phyloP scores from a whole-genome alignment of 1,140 invertebrate genomes.

The Heliconius melpomene region DNA sequence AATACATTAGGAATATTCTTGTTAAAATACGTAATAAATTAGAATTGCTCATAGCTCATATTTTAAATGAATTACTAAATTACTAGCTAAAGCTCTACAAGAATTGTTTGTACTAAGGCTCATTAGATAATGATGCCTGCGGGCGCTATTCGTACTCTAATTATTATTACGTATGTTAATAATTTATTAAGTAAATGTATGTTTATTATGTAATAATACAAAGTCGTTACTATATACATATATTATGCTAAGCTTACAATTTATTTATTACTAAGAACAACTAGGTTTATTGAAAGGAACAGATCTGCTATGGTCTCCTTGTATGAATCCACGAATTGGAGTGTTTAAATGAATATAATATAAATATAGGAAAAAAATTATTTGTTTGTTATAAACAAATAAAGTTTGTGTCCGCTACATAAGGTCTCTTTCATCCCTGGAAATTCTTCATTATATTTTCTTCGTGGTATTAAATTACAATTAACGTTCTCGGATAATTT shows the following conservation, averaged over 20 bases:
- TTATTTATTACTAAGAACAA: background rate
- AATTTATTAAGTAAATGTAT: background rate
- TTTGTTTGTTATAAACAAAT: too few relatives aligned
- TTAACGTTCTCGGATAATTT: background rate
- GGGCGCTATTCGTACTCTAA: background rate
- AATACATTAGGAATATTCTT: background rate
- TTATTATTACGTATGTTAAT: background rate
- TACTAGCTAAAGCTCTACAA: background rate
- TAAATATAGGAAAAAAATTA: too few relatives aligned
- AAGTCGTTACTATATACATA: background rate
- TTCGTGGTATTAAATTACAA: background rate
- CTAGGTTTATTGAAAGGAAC: too few relatives aligned
- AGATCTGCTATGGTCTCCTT: too few relatives aligned
- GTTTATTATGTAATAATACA: background rate
- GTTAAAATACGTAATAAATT: background rate
- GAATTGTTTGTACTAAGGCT: background rate
- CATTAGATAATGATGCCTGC: background rate
- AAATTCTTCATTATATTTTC: constrained; percentile 5
- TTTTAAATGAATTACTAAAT: background rate
- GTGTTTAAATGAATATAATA: too few relatives aligned
- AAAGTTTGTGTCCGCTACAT: too few relatives aligned
- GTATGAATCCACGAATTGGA: too few relatives aligned
- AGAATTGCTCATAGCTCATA: background rate
- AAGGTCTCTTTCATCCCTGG: background rate
- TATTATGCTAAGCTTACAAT: background rate